Base-by-base conservation (phyloP, 2,797 vertebrate species). In the Channa striata region DNA sequence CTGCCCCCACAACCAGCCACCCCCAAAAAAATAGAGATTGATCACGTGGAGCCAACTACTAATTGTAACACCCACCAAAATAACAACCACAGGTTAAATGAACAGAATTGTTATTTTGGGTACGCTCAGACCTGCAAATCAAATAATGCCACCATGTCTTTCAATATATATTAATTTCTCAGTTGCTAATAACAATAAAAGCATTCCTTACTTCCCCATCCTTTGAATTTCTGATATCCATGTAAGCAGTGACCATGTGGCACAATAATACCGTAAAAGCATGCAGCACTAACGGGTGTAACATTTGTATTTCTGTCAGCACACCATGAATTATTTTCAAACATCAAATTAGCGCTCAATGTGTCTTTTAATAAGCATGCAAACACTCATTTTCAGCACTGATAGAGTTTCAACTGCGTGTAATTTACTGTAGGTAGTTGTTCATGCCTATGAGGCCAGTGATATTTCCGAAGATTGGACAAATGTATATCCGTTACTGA, bases 361-460 rank as follows among this genome's bases (percentile, higher is more conserved):
- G 76, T 76, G 34, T 58, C 50, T 14, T 16, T 65, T 91, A 86
- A 87, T 72, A 89, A 68, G 80, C 89, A 59, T 83, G 65, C 49
- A 23, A 57, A 72, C 57, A 25, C 82, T 81, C 82, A 80, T 89
- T 88, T 86, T 50, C 53, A 65, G 70, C 30, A 61, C 72, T 53
- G 77, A 85, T 80, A 68, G 66, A 73, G 66, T 89, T 82, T 64
- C 69, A 14, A 0, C 58, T 57, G 77, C 48, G 37, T 87, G 79
- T 84, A 87, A 91, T 88, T 87, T 69, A 57, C 61, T 78, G 37
- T 49, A 82, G 77, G 83, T 69, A 36, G 65, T 73, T 68, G 42
- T 47, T 60, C 42, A 37, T 64, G 51, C 44, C 70, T 77, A 14
- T 63, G 44, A 74, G 34, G 23, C 49, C 49, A 19, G 60, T 34